These are phyloP conservation scores for Trematocara variabile DNA, from an alignment of 2,113 vertebrate genomes.

Conservation along the genomic window DNA sequence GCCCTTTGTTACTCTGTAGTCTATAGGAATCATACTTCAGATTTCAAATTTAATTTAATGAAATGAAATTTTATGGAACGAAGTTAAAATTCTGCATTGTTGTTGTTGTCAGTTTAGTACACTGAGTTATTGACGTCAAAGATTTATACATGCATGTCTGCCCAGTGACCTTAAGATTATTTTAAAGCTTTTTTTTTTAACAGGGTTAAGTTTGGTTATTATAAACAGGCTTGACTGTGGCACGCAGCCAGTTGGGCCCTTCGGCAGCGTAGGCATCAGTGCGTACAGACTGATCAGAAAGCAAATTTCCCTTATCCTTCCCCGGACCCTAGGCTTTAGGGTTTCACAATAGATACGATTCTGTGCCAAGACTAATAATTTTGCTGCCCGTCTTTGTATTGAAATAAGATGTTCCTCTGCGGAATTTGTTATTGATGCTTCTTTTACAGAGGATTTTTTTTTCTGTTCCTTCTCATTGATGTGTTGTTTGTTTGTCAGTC, in stretches of 20 bases:
- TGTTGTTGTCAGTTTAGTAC: background rate
- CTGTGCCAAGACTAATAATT: constrained; percentile 28
- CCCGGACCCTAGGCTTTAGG: constrained; percentile 37
- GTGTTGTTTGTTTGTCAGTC: background rate
- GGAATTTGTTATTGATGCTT: background rate
- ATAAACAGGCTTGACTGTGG: constrained; percentile 57
- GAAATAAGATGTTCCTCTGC: constrained; percentile 25
- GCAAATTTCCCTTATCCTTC: constrained; percentile 45
- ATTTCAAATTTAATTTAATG: background rate
- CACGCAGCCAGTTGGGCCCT: constrained; percentile 4
- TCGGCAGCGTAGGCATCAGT: background rate
- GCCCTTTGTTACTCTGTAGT: constrained; percentile 3
- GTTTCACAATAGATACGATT: constrained; percentile 52
- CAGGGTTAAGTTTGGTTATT: constrained; percentile 41
- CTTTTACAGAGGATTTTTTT: background rate
- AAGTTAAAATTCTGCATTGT: background rate
- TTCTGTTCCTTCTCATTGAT: background rate
- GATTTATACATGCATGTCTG: constrained; percentile 18
- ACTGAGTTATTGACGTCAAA: constrained; percentile 3
- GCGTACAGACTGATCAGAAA: constrained; percentile 38
- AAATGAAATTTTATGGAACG: background rate
- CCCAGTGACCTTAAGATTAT: constrained; percentile 20
- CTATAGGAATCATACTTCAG: background rate
- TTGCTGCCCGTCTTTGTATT: constrained; percentile 6
- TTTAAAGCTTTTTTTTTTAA: constrained; percentile 39